Percentiles rank a stretch among this genome's conserved stretches.
These are phyloP conservation scores for Vandiemenella viatica DNA, from an alignment of 2,888 invertebrate genomes.

Conservation along the genomic window DNA sequence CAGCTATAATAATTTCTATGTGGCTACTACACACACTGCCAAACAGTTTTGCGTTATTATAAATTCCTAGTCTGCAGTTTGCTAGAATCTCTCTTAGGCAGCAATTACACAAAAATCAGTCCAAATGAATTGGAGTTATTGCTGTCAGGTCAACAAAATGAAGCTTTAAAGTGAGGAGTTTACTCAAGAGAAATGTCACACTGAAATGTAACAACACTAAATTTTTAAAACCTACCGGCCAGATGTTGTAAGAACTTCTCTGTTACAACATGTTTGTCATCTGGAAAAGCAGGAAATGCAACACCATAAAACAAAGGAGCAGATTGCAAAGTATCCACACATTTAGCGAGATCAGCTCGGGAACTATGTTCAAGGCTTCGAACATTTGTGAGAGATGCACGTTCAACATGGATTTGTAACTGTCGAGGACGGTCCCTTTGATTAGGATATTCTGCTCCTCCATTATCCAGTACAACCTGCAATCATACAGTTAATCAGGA, in stretches of 20 bases:
- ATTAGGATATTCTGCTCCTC: slow-evolving; percentile 25
- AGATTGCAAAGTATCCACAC: slow-evolving; percentile 60
- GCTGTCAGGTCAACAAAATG: background rate
- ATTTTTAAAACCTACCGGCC: slow-evolving; percentile 25
- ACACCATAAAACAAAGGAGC: slow-evolving; percentile 57
- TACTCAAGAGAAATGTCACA: background rate
- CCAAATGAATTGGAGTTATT: no score
- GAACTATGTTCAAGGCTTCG: slow-evolving; percentile 48
- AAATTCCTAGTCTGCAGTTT: no score
- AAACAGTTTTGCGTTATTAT: no score
- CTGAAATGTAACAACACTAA: background rate
- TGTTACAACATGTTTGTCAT: slow-evolving; percentile 61
- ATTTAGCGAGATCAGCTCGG: slow-evolving; percentile 62
- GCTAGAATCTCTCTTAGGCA: no score
- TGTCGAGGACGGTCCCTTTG: slow-evolving; percentile 79
- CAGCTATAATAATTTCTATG: no score
- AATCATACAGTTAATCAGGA: no score
- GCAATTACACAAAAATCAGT: no score
- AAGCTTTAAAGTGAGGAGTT: background rate
- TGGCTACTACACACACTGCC: no score
- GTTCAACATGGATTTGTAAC: slow-evolving; percentile 68
- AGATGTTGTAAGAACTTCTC: slow-evolving; percentile 67
- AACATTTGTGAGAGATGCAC: slow-evolving; percentile 49
- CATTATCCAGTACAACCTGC: slow-evolving; percentile 3
- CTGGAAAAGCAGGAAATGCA: slow-evolving; percentile 57